These are phyloP conservation scores for Metalampra italica DNA, from an alignment of 2,888 invertebrate genomes.

Conservation along the genomic window DNA sequence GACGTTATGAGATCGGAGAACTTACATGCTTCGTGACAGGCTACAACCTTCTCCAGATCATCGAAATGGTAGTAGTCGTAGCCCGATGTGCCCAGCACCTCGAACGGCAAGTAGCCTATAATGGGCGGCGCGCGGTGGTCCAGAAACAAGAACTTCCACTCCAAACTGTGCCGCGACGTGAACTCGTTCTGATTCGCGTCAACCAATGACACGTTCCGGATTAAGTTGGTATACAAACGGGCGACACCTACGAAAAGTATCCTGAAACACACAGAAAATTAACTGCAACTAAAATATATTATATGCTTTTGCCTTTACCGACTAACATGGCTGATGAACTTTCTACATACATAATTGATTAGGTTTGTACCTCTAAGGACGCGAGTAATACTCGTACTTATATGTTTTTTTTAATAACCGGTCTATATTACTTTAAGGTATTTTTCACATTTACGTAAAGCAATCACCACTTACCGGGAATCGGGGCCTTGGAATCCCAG, in stretches of 20 bases:
- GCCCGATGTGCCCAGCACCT: slow-evolving; percentile 95
- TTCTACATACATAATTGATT: no score
- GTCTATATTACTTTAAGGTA: no score
- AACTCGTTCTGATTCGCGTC: slow-evolving; percentile 90
- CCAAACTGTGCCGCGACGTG: slow-evolving; percentile 93
- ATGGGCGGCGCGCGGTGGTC: slow-evolving; percentile 95
- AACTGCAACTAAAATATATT: slow-evolving; percentile 1
- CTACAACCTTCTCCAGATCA: slow-evolving; percentile 91
- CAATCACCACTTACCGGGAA: slow-evolving; percentile 34
- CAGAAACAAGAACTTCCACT: slow-evolving; percentile 96
- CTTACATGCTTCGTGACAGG: slow-evolving; percentile 92
- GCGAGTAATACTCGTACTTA: no score
- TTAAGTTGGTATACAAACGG: slow-evolving; percentile 86
- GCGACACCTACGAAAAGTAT: slow-evolving; percentile 91
- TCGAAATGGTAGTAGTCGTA: slow-evolving; percentile 98
- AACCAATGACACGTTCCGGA: slow-evolving; percentile 90
- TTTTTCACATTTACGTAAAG: background rate
- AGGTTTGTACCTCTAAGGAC: no score
- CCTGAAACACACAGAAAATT: slow-evolving; percentile 42
- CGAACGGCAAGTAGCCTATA: slow-evolving; percentile 95
- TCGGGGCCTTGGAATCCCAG: slow-evolving; percentile 35
- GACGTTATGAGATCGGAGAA: slow-evolving; percentile 21
- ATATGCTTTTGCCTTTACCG: no score
- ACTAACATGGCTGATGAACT: no score
- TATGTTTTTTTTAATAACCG: no score